phyloP scores from a whole-genome alignment of 2,888 invertebrate genomes.

The Cerceris rybyensis region DNA sequence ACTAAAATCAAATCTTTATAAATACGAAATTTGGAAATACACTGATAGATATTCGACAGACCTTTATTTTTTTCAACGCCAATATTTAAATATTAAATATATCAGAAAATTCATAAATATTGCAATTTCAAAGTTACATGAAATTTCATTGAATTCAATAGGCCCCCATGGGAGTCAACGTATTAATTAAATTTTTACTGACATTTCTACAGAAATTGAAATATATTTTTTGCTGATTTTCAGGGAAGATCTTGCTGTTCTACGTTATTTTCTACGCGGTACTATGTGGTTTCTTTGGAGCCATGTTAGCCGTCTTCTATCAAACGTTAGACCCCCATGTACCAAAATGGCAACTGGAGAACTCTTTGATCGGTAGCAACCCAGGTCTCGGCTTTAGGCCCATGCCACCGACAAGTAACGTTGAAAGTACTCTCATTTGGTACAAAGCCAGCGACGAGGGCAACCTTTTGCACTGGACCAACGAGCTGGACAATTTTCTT shows the following conservation, averaged over 20 bases:
- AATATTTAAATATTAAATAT: no score
- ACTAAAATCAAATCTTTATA: no score
- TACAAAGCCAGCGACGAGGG: conserved; percentile 91
- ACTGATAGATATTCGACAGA: no score
- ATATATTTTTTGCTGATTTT: conserved; percentile 67
- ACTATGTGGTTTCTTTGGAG: conserved; percentile 96
- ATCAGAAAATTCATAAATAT: no score
- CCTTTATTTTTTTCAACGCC: no score
- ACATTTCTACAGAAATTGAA: background rate
- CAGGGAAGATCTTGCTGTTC: conserved; percentile 97
- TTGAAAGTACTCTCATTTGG: conserved; percentile 98
- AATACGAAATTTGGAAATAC: no score
- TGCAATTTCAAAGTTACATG: no score
- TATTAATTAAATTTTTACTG: background rate
- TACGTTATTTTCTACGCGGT: conserved; percentile 97
- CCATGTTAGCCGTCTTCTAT: conserved; percentile 96
- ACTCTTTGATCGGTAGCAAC: conserved; percentile 95
- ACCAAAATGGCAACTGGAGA: conserved; percentile 95
- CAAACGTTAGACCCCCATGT: conserved; percentile 92
- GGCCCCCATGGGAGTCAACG: no score
- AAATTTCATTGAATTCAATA: no score
- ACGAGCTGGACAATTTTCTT: conserved; percentile 89
- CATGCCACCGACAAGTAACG: conserved; percentile 94
- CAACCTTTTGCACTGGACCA: conserved; percentile 91
- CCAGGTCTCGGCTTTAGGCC: conserved; percentile 99